Base-by-base conservation (phyloP, 30 jellyfish, hydroid and myxozoan genomes). In the Clytia hemisphaerica region DNA sequence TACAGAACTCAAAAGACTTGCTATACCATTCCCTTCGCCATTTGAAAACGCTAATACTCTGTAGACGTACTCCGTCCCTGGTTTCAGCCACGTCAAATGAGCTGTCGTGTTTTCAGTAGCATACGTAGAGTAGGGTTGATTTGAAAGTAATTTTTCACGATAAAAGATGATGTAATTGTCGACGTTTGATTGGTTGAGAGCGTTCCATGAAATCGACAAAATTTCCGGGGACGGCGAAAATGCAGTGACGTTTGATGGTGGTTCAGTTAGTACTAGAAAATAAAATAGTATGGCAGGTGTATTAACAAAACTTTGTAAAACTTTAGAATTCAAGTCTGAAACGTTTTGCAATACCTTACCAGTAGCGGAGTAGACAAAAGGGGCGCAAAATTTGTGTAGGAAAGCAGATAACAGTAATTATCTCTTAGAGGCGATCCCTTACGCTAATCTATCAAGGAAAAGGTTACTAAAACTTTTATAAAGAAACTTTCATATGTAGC, bases 11-110 rank as follows among this genome's bases (percentile, higher is more conserved):
- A 32, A 64, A 21, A 61, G 48, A 36, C 84, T 62, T 7, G 94
- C 88, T 28, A 82, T 67, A 15, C 94, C 94, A 72, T 72, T 65
- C 9, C 94, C 94, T 14, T 72, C 61, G 26, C 26, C 38, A n/a
- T n/a, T n/a, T n/a, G 63, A 72, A 44, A 72, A 82, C 2, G 94
- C 94, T 49, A 82, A 68, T 49, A 82, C 94, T 25, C 94, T 28
- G 27, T 72, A 7, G 5, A 68, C 65, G 75, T 82, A 82, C 14
- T 36, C 45, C 31, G 88, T 72, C 0, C 72, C 88, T 2, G 88
- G 72, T 15, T 62, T 15, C 38, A 82, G 37, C 24, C 77, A 83
- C 30, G 34, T n/a, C 14, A 82, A 24, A 18, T 57, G 37, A 12
- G 77, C 73, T 2, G 82, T 49, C 26, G 38, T 59, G 9, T 16